phyloP scores from a whole-genome alignment of 2,888 invertebrate genomes.

The Dichetophora obliterata region DNA sequence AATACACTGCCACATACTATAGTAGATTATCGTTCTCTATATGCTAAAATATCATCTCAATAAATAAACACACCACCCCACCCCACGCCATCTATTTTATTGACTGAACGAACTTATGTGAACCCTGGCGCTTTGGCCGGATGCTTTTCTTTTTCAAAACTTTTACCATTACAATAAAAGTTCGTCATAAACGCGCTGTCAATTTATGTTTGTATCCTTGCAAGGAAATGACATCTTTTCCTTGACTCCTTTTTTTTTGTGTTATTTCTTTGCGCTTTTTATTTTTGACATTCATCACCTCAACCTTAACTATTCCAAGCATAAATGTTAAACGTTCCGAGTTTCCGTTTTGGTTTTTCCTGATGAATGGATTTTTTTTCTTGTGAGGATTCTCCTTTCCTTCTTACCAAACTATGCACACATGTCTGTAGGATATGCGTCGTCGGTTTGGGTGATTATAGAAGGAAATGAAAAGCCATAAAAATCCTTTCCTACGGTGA shows the following conservation, averaged over 20 bases:
- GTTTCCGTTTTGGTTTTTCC: conserved; percentile 68
- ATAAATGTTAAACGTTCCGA: conserved; percentile 64
- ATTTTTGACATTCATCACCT: conserved; percentile 41
- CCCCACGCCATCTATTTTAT: conserved; percentile 57
- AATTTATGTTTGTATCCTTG: conserved; percentile 38
- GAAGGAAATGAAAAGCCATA: conserved; percentile 68
- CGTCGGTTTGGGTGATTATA: conserved; percentile 52
- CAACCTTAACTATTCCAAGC: conserved; percentile 33
- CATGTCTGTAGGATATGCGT: conserved; percentile 33
- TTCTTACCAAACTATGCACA: conserved; percentile 1
- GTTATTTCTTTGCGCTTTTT: conserved; percentile 24
- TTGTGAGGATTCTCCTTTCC: conserved; percentile 13
- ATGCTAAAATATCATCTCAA: conserved; percentile 53
- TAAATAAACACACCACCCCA: conserved; percentile 53
- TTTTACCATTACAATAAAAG: conserved; percentile 29
- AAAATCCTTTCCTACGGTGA: conserved; percentile 69
- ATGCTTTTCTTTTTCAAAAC: background rate
- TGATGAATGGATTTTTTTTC: conserved; percentile 77
- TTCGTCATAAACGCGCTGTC: conserved; percentile 23
- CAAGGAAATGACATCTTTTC: conserved; percentile 61
- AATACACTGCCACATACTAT: conserved; percentile 24
- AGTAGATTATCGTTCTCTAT: conserved; percentile 20
- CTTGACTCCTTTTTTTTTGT: conserved; percentile 26
- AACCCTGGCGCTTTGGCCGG: conserved; percentile 16
- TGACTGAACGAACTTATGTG: conserved; percentile 46